Base-by-base conservation (phyloP, 1,140 invertebrate species). In the Papilio polyxenes region DNA sequence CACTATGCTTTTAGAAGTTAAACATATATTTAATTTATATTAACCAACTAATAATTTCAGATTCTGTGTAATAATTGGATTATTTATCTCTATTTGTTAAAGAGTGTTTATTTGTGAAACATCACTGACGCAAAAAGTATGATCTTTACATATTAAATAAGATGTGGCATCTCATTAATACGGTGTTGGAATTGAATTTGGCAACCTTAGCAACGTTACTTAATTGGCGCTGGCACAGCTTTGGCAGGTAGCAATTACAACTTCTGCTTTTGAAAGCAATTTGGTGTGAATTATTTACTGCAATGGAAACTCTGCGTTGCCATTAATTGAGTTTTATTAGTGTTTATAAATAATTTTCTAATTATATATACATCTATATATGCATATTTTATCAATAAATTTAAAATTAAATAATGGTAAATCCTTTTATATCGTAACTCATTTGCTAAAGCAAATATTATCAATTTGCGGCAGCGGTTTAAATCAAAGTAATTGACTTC, bases 231-330 rank as follows among this genome's bases (percentile, higher is more conserved):
- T 69, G 48, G 59, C 59, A 23, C 40, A 48, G 78, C 78, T 80
- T 69, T 65, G 62, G 62, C 78, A 65, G 62, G 78, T 80, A 40
- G 78, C 78, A 80, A 80, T 80, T 80, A 80, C 78, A 80, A 80
- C 59, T 80, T 80, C 78, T 65, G 59, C 78, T 48, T 65, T 69
- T 59, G n/a, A 80, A 17, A 62, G 78, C 56, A 65, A 49, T 80
- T 65, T 44, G 23, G 59, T 62, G 11, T 80, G 78, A 80, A 80
- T 80, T 80, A 80, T 80, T 44, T 79, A 62, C 23, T 77, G 44
- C 75, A 77, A 49, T 77, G 49, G 37, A 40, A 62, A 17, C 53
- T 31, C 5, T 10, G 1, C 20, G 10, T 37, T 72, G 65, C 11
- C 15, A 40, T 23, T 23, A 62, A 37, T 37, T 40, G 1, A 72